Percentiles rank a stretch among this genome's conserved stretches.
These are phyloP conservation scores for Camponotus vicinus DNA, from an alignment of 1,140 invertebrate genomes.

Conservation along the genomic window DNA sequence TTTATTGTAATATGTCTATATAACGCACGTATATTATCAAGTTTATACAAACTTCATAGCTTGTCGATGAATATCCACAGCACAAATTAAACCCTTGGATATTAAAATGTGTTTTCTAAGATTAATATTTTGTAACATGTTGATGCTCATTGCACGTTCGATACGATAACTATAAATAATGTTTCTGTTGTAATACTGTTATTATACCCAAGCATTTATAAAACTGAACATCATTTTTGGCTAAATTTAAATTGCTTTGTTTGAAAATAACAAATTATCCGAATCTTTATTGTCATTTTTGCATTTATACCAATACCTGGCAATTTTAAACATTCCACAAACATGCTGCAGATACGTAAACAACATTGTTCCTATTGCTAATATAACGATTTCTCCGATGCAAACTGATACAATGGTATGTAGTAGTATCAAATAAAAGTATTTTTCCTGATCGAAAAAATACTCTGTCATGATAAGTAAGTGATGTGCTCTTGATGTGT, in stretches of 20 bases:
- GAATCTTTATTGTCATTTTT: not conserved
- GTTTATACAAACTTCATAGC: constrained; percentile 20
- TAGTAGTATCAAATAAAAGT: constrained; percentile 3
- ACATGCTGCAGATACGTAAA: not conserved
- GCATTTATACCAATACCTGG: not conserved
- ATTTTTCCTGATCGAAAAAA: constrained; percentile 22
- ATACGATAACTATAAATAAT: constrained; percentile 46
- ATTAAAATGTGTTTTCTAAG: not conserved
- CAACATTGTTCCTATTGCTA: not conserved
- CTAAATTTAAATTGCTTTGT: not conserved
- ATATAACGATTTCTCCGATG: not conserved
- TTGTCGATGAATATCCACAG: constrained; percentile 22
- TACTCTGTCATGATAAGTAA: not conserved
- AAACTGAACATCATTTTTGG: not conserved
- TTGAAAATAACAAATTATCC: not conserved
- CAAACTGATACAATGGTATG: not conserved
- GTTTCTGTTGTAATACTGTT: not conserved
- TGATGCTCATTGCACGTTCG: not conserved
- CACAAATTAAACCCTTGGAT: not conserved
- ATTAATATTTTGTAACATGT: not conserved
- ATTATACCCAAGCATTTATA: not conserved
- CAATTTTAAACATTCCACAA: constrained; percentile 24
- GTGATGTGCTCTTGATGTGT: not conserved
- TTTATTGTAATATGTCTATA: not conserved
- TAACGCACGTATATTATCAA: not conserved